Evolutionary conservation across 2,888 invertebrate genomes (phyloP), one percentile per base, ranked within the genome.

Genomic region (Hirtodrosophila cameraria): DNA sequence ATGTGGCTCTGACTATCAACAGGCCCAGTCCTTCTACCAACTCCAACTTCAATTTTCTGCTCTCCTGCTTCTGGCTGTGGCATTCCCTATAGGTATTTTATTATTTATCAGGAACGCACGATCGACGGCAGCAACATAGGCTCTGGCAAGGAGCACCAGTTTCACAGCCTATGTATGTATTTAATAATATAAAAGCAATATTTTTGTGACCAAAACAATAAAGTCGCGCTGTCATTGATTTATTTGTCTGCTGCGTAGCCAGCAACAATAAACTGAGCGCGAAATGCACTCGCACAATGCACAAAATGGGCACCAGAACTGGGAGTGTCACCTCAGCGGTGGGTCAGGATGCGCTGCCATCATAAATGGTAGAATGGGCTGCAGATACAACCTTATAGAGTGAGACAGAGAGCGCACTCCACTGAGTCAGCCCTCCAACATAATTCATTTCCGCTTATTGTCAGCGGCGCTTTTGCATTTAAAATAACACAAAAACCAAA

Each of bases 391-490:
- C 31, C 53, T 15, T 11, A n/a, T n/a, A n/a, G n/a, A n/a, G n/a
- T n/a, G n/a, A n/a, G n/a, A n/a, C n/a, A n/a, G n/a, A n/a, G n/a
- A n/a, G n/a, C 11, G 20, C 30, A 27, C 31, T 49, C 35, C 42
- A 45, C 18, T 46, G 55, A 39, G 48, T 49, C 64, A 39, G 48
- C 52, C 64, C 60, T 68, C 65, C 68, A 75, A 87, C 88, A 88
- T 88, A 88, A 88, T 88, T 89, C 88, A 88, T 88, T 87, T 88
- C 88, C 88, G 87, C 80, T 88, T 86, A 88, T 88, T 88, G 89
- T 88, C 88, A 88, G 79, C 77, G 75, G 45, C 72, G 72, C 64
- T 55, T 71, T 75, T 73, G 83, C 75, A 78, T 86, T 70, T 79
- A 80, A 86, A 83, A 75, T 75, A 72, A 76, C 74, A 70, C 61